Percentiles rank a stretch among this genome's conserved stretches.
phyloP scores from a whole-genome alignment of 2,888 invertebrate genomes.

The Slavum lentiscoides region DNA sequence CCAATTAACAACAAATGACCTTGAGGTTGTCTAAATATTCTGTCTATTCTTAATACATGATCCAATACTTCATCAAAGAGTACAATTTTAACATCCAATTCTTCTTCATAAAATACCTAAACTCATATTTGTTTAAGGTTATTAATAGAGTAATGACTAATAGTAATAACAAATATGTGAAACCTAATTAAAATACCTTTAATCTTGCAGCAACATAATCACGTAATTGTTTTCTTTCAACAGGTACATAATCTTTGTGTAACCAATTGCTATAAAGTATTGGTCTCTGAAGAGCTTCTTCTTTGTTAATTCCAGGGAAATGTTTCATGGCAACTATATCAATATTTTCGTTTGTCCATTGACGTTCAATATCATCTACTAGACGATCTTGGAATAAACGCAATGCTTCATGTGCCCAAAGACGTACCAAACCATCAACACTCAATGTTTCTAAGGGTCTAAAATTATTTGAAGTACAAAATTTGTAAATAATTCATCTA shows the following conservation, averaged over 20 bases:
- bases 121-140: constrained; percentile 49
- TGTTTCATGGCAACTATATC: constrained; percentile 90
- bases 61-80: constrained; percentile 99
- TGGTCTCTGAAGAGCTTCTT: constrained; percentile 86
- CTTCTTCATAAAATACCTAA: constrained; percentile 97
- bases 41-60: constrained; percentile 96
- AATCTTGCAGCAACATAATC: constrained; percentile 96
- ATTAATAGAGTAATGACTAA: neutral
- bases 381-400: constrained; percentile 88
- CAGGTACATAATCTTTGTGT: constrained; percentile 96
- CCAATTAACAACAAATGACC: constrained; percentile 97
- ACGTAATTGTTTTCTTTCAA: constrained; percentile 89
- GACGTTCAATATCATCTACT: constrained; percentile 90
- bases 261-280: constrained; percentile 99
- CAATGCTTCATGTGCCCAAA: constrained; percentile 99
- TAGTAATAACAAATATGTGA: constrained; percentile 8
- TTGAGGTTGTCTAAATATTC: constrained; percentile 98
- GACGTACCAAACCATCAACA: constrained; percentile 92
- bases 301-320: constrained; percentile 86
- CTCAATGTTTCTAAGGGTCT: constrained; percentile 88
- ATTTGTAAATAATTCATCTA: neutral
- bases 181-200: constrained; percentile 66
- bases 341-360: constrained; percentile 98
- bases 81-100: constrained; percentile 95
- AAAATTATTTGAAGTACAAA: constrained; percentile 50